A percentile compares a stretch with the other conserved stretches of the same genome.
Evolutionary conservation across 2,797 vertebrate species (phyloP).

Genomic region (Sardinella longiceps): DNA sequence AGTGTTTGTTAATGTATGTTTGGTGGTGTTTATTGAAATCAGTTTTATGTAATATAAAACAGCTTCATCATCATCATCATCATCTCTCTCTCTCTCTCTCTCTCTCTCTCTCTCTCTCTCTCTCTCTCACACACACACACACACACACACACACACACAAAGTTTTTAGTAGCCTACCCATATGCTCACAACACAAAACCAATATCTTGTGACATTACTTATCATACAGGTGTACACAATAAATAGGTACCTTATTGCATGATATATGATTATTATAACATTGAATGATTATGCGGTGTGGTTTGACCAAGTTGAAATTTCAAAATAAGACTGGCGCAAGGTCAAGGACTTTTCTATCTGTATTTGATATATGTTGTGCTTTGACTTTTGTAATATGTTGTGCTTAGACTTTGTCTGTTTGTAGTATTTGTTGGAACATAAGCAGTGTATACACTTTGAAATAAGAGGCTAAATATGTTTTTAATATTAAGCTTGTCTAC

Average conservation of each 20-base stretch:
- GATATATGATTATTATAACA: too few species aligned
- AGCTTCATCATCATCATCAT: too few species aligned
- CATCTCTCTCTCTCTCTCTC: too few species aligned
- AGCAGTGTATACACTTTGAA: not conserved
- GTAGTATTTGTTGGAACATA: not conserved
- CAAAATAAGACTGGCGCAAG: not conserved
- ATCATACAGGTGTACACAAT: not conserved
- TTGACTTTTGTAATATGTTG: not conserved
- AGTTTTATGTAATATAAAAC: too few species aligned
- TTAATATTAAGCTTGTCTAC: not conserved
- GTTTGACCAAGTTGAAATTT: not conserved
- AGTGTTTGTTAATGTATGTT: not conserved
- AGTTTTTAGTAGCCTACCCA: too few species aligned
- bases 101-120: too few species aligned
- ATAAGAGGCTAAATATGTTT: not conserved
- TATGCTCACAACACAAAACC: not conserved
- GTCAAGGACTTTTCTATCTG: too few species aligned
- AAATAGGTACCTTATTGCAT: not conserved
- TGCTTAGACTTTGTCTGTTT: not conserved
- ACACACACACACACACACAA: too few species aligned
- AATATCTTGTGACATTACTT: not conserved
- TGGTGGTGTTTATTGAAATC: too few species aligned
- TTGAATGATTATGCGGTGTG: too few species aligned
- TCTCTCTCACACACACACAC: too few species aligned
- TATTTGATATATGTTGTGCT: too few species aligned